These are phyloP conservation scores for Drosophila infuscata DNA, from an alignment of 2,888 invertebrate genomes.

Conservation along the genomic window DNA sequence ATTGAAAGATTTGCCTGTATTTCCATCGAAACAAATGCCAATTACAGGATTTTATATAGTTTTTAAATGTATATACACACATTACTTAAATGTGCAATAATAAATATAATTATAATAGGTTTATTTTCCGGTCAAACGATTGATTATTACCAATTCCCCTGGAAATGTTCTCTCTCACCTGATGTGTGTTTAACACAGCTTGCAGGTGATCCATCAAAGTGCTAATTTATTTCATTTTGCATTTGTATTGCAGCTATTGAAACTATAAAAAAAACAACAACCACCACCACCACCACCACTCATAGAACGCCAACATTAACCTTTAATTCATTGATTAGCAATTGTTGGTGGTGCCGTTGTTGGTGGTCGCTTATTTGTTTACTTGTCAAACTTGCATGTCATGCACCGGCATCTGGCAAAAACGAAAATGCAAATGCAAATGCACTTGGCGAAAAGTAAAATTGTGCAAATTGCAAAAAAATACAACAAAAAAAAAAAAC, in stretches of 20 bases:
- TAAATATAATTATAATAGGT: not conserved
- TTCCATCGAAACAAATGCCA: not conserved
- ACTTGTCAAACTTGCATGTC: conserved; percentile 70
- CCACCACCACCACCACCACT: not conserved
- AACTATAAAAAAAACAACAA: not conserved
- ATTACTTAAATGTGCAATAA: not conserved
- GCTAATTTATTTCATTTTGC: conserved; percentile 20
- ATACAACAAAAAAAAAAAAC: conserved; percentile 13
- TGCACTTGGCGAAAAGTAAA: conserved; percentile 43
- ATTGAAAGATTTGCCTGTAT: conserved; percentile 10
- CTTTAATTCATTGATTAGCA: conserved; percentile 22
- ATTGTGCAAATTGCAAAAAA: conserved; percentile 14
- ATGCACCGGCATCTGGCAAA: conserved; percentile 42
- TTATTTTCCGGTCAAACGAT: not conserved
- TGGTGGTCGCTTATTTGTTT: conserved; percentile 56
- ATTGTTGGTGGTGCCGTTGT: conserved; percentile 25
- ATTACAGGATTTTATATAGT: not conserved
- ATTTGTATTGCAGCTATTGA: not conserved
- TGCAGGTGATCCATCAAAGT: conserved; percentile 10
- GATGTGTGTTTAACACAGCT: conserved; percentile 1
- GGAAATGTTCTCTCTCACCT: not conserved
- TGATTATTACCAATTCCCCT: not conserved
- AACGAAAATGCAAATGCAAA: conserved; percentile 17
- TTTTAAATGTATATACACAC: not conserved
- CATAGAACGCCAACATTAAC: conserved; percentile 8